These are phyloP conservation scores for Lepilemur ruficaudatus DNA, from an alignment of 2,797 vertebrate genomes.

Conservation along the genomic window DNA sequence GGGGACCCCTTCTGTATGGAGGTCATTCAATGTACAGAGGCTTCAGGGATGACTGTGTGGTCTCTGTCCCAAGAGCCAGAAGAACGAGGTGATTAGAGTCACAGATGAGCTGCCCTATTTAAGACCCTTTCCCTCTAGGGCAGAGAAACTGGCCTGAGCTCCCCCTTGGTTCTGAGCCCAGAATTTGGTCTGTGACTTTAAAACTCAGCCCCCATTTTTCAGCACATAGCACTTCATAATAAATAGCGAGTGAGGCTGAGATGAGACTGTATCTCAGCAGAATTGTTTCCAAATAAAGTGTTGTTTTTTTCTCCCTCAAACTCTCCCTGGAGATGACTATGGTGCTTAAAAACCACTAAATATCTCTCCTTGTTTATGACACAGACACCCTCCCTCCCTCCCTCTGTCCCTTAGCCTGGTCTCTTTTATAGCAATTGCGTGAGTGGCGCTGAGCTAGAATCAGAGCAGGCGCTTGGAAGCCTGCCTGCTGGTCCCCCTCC, in stretches of 20 bases:
- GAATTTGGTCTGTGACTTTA: background rate
- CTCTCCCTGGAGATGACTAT: constrained; percentile 53
- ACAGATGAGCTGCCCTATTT: background rate
- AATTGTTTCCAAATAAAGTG: constrained; percentile 69
- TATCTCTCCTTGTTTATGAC: constrained; percentile 32
- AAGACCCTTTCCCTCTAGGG: background rate
- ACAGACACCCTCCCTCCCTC: background rate
- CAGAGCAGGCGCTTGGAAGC: background rate
- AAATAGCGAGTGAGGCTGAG: constrained; percentile 2
- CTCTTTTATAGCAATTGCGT: background rate
- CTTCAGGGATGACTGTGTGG: background rate
- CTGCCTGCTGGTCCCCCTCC: background rate
- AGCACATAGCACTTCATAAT: background rate
- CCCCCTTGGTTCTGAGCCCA: background rate
- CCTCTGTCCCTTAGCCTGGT: background rate
- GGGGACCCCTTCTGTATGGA: background rate
- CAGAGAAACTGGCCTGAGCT: background rate
- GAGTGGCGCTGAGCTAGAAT: background rate
- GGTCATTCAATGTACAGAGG: background rate
- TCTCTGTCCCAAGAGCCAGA: background rate
- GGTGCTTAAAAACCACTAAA: constrained; percentile 23
- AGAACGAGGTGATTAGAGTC: background rate
- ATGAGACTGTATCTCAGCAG: constrained; percentile 26
- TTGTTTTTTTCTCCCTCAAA: background rate
- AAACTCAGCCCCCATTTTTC: background rate